A percentile compares a stretch with the other conserved stretches of the same genome.
phyloP scores from a whole-genome alignment of 1,140 invertebrate species.

The Orchestia grillus region DNA sequence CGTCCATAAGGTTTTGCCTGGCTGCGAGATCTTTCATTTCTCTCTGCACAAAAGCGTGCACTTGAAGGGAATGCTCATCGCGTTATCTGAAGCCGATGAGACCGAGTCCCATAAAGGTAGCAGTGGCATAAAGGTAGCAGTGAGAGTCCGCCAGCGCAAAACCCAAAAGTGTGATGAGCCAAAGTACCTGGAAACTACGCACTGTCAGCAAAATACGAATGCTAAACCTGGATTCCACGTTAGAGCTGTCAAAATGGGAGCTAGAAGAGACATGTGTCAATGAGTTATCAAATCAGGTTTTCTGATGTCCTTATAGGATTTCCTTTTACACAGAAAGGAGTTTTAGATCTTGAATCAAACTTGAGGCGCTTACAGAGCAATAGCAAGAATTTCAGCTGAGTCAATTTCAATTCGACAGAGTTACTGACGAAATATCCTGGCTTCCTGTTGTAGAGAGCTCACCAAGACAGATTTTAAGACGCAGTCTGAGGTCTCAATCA shows the following conservation, averaged over 20 bases:
- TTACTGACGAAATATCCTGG: too few species aligned
- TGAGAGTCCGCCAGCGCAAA: background rate
- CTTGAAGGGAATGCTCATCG: background rate
- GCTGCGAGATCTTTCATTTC: background rate
- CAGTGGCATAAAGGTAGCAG: background rate
- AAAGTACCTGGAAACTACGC: background rate
- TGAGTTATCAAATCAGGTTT: background rate
- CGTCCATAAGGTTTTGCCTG: conserved; percentile 6
- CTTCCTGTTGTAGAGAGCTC: too few species aligned
- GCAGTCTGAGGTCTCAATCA: too few species aligned
- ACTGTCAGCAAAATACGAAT: background rate
- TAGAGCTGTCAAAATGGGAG: background rate
- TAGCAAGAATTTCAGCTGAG: too few species aligned
- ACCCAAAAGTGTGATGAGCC: background rate
- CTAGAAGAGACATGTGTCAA: background rate
- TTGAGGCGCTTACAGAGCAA: background rate
- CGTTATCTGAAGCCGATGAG: conserved; percentile 6
- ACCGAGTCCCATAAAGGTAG: background rate
- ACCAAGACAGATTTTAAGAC: too few species aligned
- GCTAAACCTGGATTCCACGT: background rate
- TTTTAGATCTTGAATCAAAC: background rate
- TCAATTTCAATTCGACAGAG: too few species aligned
- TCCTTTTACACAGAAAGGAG: background rate
- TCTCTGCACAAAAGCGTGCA: background rate
- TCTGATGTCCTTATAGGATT: background rate